Evolutionary conservation across 2,888 invertebrate species (phyloP), one percentile per base, ranked within the genome.

Genomic region (Netelia melanura): DNA sequence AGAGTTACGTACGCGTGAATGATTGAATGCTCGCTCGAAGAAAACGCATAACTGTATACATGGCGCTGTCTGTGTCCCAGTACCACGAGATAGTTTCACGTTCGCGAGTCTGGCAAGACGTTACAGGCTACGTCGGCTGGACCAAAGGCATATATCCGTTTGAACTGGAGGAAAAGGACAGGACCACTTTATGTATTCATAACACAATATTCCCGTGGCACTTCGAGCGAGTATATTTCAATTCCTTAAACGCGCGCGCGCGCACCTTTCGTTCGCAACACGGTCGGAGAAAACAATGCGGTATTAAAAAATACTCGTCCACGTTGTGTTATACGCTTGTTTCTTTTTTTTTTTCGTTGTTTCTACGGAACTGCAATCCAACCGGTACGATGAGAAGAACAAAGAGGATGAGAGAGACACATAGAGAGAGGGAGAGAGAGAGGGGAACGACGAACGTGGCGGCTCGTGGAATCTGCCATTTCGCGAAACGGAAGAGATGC

Each of bases 1-100:
- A 68, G 17, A 62, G 11, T 81, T 76, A 64, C 74, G 65, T 17
- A 76, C 81, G 81, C 75, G 43, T 76, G 65, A 77, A 61, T 78
- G 82, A 70, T 48, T 48, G 76, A 76, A 76, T 70, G 71, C 43
- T 62, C 30, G 30, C 75, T 70, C 54, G 54, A 81, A 70, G 70
- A 75, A 81, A 70, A 81, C n/a, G 17, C 0, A 10, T 48, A 48
- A 2, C 10, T 48, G 14, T 48, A 48, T 48, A 14, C 14, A 62
- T 23, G 0, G 11, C 17, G 11, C 30, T 62, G 11, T 62, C 30
- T 62, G 3, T 62, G 25, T 62, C 3, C 17, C 14, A 21, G 1
- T 21, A 62, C 62, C 62, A 54, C 48, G 54, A 54, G 52, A 44
- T 56, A 11, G 71, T 44, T 14, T 17, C 14, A 6, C 44, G 25